These are phyloP conservation scores for Orthonevra nobilis DNA, from an alignment of 2,888 invertebrate genomes.

Conservation along the genomic window DNA sequence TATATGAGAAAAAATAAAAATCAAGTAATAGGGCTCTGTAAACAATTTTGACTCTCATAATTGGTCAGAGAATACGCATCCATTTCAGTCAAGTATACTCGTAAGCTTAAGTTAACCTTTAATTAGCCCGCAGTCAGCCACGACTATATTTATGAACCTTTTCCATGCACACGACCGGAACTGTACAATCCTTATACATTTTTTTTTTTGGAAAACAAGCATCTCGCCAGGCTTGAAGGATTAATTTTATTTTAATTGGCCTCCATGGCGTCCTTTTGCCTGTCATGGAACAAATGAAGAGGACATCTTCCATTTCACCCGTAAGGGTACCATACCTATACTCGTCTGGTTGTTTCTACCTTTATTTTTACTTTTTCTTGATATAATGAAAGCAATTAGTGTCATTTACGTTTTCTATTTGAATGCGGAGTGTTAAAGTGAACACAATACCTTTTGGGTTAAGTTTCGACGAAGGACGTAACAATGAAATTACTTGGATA, in stretches of 20 bases:
- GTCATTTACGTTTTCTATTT: conserved; percentile 21
- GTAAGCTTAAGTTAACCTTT: conserved; percentile 32
- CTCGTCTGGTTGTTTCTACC: background rate
- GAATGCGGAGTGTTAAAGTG: conserved; percentile 16
- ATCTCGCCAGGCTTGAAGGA: conserved; percentile 18
- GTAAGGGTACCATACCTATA: too few species aligned
- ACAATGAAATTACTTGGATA: conserved; percentile 46
- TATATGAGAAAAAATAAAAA: too few species aligned
- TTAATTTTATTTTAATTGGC: conserved; percentile 55
- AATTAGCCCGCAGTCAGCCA: conserved; percentile 15
- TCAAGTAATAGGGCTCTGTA: too few species aligned
- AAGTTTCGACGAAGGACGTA: conserved; percentile 5
- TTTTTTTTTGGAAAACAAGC: background rate
- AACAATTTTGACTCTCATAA: conserved; percentile 17
- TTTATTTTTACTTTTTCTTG: conserved; percentile 17
- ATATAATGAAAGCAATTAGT: conserved; percentile 51
- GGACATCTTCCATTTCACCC: conserved; percentile 7
- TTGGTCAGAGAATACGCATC: conserved; percentile 8
- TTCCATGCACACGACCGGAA: conserved; percentile 1
- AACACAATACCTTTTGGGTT: conserved; percentile 25
- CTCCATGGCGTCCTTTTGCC: conserved; percentile 36
- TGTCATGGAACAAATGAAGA: conserved; percentile 17
- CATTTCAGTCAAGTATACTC: conserved; percentile 13
- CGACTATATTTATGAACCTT: background rate
- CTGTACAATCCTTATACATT: background rate